phyloP scores from a whole-genome alignment of 2,888 invertebrate species.

The Drosophila vallismaia region DNA sequence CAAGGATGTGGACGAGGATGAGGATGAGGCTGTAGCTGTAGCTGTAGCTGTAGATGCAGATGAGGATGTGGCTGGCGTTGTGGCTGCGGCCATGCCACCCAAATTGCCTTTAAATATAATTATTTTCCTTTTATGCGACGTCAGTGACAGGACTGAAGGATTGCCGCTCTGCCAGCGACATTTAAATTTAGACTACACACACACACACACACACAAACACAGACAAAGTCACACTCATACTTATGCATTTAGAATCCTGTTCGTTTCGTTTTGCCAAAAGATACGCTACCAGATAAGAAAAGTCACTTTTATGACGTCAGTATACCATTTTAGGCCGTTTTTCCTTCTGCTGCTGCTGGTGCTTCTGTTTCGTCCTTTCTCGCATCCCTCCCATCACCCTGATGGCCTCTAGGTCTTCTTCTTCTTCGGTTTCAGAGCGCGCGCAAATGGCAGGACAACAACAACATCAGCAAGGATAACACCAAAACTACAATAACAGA shows the following conservation, averaged over 20 bases:
- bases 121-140: slow-evolving; percentile 75
- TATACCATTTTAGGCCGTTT: slow-evolving; percentile 73
- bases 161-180: slow-evolving; percentile 62
- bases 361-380: background rate
- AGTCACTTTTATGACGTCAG: slow-evolving; percentile 78
- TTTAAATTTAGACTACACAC: slow-evolving; percentile 70
- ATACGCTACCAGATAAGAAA: slow-evolving; percentile 75
- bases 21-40: background rate
- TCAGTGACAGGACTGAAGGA: slow-evolving; percentile 46
- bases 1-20: slow-evolving; percentile 17
- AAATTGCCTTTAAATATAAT: slow-evolving; percentile 81
- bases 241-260: slow-evolving; percentile 38
- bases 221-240: slow-evolving; percentile 5
- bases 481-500: slow-evolving; percentile 44
- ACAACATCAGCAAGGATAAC: slow-evolving; percentile 12
- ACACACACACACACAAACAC: slow-evolving; percentile 15
- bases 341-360: slow-evolving; percentile 3
- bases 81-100: slow-evolving; percentile 69
- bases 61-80: slow-evolving; percentile 26
- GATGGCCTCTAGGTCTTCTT: slow-evolving; percentile 1
- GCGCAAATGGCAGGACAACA: slow-evolving; percentile 61
- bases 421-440: slow-evolving; percentile 52
- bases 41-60: slow-evolving; percentile 31
- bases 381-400: no score
- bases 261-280: slow-evolving; percentile 57